A percentile compares a stretch with the other conserved stretches of the same genome.
Conservation (phyloP, 2,113 vertebrate genomes). For the Thunnus maccoyii region DNA sequence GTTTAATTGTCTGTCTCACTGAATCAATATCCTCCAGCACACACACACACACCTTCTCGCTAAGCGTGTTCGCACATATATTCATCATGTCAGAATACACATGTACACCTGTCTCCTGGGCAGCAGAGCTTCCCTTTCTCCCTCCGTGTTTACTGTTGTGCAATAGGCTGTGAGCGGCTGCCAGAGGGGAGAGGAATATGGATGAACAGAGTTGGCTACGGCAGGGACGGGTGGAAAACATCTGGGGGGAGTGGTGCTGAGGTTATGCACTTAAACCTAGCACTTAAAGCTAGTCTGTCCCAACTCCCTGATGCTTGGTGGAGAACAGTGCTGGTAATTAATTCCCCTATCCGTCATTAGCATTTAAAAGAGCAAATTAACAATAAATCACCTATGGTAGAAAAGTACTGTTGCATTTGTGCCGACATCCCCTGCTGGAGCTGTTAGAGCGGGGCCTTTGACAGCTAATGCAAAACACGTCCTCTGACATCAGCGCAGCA, state of each 20-base stretch:
- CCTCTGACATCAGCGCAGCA: neutral
- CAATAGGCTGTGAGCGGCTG: neutral
- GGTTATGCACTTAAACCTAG: no score
- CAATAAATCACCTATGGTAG: constrained; percentile 13
- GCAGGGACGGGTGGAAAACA: neutral
- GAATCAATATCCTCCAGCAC: constrained; percentile 43
- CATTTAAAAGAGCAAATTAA: constrained; percentile 50
- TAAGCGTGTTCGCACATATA: constrained; percentile 8
- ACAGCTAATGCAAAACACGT: neutral
- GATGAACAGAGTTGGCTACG: neutral
- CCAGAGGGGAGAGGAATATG: neutral
- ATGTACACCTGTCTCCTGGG: constrained; percentile 9
- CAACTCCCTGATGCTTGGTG: neutral
- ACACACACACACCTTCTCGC: constrained; percentile 6
- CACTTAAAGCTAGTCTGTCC: neutral
- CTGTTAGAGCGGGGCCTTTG: neutral
- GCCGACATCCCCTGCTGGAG: neutral
- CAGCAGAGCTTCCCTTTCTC: neutral
- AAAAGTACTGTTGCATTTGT: neutral
- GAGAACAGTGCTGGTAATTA: constrained; percentile 14
- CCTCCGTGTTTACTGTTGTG: constrained; percentile 15
- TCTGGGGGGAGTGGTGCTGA: no score
- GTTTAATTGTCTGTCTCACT: constrained; percentile 50
- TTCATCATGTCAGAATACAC: constrained; percentile 9
- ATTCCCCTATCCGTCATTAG: constrained; percentile 39